These are phyloP conservation scores for Archips xylosteana DNA, from an alignment of 2,888 invertebrate genomes.

Conservation along the genomic window DNA sequence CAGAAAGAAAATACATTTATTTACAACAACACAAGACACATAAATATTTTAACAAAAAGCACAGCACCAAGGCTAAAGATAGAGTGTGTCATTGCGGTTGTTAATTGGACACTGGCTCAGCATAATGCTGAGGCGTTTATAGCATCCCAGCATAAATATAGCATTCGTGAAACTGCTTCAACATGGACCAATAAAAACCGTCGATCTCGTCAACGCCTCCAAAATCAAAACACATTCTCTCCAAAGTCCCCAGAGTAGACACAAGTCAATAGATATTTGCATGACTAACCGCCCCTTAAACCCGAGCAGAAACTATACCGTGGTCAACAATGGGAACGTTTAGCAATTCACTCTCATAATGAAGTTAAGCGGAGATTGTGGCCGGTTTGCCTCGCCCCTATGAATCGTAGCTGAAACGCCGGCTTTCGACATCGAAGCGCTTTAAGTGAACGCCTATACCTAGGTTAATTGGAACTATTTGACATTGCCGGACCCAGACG, in stretches of 20 bases:
- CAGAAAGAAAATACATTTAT: too few relatives aligned
- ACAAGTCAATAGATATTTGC: slow-evolving; percentile 75
- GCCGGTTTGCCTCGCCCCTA: slow-evolving; percentile 59
- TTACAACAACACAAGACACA: too few relatives aligned
- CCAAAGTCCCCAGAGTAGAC: slow-evolving; percentile 42
- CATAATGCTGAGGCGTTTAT: too few relatives aligned
- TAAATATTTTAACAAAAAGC: too few relatives aligned
- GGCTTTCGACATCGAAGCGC: slow-evolving; percentile 49
- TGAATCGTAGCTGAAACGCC: slow-evolving; percentile 60
- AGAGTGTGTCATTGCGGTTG: too few relatives aligned
- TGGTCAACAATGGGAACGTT: slow-evolving; percentile 80
- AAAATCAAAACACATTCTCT: slow-evolving; percentile 39
- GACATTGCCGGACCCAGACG: neutral
- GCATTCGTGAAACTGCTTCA: too few relatives aligned
- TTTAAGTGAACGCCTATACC: slow-evolving; percentile 43
- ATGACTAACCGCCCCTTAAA: slow-evolving; percentile 73
- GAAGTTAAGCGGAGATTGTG: slow-evolving; percentile 82
- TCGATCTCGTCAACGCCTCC: neutral
- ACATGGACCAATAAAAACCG: neutral
- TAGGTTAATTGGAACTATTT: slow-evolving; percentile 33
- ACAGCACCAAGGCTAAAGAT: too few relatives aligned
- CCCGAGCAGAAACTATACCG: slow-evolving; percentile 56
- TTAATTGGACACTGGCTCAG: too few relatives aligned
- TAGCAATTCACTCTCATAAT: slow-evolving; percentile 81
- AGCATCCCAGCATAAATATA: too few relatives aligned